Conservation (phyloP, 2,888 invertebrate genomes). For the Brachypalpus laphriformis region DNA sequence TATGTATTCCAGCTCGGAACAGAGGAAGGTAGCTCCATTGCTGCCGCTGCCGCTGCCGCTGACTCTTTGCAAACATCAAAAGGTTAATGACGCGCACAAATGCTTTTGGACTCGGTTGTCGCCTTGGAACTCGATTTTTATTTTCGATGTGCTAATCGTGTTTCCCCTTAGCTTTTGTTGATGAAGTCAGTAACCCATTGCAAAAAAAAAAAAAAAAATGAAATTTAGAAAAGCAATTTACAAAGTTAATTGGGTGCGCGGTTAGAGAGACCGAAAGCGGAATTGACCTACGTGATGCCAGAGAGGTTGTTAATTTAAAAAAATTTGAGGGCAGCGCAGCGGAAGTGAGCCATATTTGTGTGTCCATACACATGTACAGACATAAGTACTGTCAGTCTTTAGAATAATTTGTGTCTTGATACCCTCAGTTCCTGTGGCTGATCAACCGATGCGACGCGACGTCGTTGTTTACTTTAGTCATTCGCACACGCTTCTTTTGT, state of each 20-base stretch:
- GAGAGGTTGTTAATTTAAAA: not conserved
- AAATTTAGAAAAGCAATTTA: constrained; percentile 13
- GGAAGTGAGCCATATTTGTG: not conserved
- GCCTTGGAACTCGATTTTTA: constrained; percentile 8
- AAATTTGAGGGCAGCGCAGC: not conserved
- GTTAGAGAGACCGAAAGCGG: constrained; percentile 13
- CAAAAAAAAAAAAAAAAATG: constrained; percentile 2
- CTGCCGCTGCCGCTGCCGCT: not conserved
- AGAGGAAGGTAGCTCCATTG: not conserved
- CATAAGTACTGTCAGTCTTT: not conserved
- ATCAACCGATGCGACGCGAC: constrained; percentile 5
- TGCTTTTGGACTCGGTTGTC: not conserved
- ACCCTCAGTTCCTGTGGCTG: constrained; percentile 1
- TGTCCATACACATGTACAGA: not conserved
- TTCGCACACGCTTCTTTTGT: constrained; percentile 15
- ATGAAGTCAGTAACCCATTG: constrained; percentile 31
- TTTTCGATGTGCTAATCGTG: constrained; percentile 8
- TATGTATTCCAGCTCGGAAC: not conserved
- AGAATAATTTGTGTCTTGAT: not conserved
- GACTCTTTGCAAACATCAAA: constrained; percentile 20
- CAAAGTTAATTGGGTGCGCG: constrained; percentile 24
- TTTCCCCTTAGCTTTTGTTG: not conserved
- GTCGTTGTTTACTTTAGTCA: constrained; percentile 15
- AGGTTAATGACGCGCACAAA: constrained; percentile 32
- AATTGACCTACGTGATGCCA: constrained; percentile 17